Evolutionary conservation across 2,113 vertebrate genomes (phyloP).

Genomic region (Martes martes): DNA sequence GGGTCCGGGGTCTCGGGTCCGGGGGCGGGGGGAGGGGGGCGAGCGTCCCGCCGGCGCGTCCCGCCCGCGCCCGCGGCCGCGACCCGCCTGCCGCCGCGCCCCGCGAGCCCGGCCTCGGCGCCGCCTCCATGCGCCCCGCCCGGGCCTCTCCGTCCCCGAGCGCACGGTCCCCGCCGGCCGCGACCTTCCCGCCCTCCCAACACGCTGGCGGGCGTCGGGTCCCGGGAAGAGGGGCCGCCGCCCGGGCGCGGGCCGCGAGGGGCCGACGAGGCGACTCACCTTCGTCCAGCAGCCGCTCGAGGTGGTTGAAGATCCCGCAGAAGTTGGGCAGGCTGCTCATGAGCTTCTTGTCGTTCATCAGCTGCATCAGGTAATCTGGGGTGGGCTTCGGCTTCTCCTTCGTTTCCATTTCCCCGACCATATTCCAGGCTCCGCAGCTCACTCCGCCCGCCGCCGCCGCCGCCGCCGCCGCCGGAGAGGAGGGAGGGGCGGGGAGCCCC

Average conservation of each 20-base stretch:
- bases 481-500: slow-evolving; percentile 71
- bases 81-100: neutral
- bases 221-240: neutral
- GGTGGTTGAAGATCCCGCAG: slow-evolving; percentile 98
- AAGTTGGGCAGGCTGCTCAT: slow-evolving; percentile 99
- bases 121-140: slow-evolving; percentile 10
- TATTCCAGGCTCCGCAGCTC: slow-evolving; percentile 85
- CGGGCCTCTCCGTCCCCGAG: neutral
- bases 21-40: neutral
- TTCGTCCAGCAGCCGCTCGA: slow-evolving; percentile 97
- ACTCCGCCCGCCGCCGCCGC: slow-evolving; percentile 79
- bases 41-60: neutral
- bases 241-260: neutral
- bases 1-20: neutral
- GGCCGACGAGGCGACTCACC: slow-evolving; percentile 80
- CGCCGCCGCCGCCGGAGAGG: slow-evolving; percentile 67
- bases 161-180: neutral
- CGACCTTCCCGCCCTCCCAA: slow-evolving; percentile 44
- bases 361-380: slow-evolving; percentile 98
- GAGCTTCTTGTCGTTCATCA: slow-evolving; percentile 98
- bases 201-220: neutral
- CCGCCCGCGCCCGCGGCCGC: neutral
- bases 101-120: neutral
- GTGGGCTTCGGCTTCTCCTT: slow-evolving; percentile 98
- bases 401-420: slow-evolving; percentile 98